Base-by-base conservation (phyloP, 2,888 invertebrate genomes). In the Leptopilina syphax region DNA sequence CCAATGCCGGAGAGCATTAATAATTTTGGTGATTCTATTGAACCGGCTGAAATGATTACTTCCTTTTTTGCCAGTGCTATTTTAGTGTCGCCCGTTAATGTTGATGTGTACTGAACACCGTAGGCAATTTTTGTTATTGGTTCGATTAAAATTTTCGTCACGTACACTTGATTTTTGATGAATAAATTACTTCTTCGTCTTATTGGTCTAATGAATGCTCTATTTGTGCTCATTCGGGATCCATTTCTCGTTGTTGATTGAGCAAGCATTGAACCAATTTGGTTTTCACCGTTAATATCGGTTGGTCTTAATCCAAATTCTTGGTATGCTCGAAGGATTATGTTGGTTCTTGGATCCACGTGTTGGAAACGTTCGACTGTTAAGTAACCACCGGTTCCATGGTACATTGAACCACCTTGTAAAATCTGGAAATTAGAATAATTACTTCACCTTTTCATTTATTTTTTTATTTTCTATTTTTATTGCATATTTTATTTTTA, bases 21-120 rank as follows among this genome's bases (percentile, higher is more conserved):
- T 3, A 98, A 90, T 91, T 98, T 98, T 0, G 98, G 97, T 0
- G 97, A 96, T 87, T 96, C 97, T 83, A 98, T 95, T 1, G 97
- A 94, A 0, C 98, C 98, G 1, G 97, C 97, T 13, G 96, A 95
- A 18, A 98, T 88, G 78, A 98, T 96, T 0, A 98, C 95, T 92
- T 97, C 97, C 89, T 95, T 96, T 1, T 93, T 93, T 0, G 96
- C 96, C 68, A 90, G 92, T 0, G 94, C 94, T 47, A 7, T 57
- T 70, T 73, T 77, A 24, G 79, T 87, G 8, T 92, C 88, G 93
- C 66, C 57, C 1, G n/a, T 76, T 18, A 41, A 10, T n/a, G 4
- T 27, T 4, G 47, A 41, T 3, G 67, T 63, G n/a, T 80, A 81
- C 27, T 81, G 67, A 3, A 81, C 79, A 9, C 79, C 81, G 10